Conservation (phyloP, 2,888 invertebrate genomes). For the Eupithecia pulchellata region DNA sequence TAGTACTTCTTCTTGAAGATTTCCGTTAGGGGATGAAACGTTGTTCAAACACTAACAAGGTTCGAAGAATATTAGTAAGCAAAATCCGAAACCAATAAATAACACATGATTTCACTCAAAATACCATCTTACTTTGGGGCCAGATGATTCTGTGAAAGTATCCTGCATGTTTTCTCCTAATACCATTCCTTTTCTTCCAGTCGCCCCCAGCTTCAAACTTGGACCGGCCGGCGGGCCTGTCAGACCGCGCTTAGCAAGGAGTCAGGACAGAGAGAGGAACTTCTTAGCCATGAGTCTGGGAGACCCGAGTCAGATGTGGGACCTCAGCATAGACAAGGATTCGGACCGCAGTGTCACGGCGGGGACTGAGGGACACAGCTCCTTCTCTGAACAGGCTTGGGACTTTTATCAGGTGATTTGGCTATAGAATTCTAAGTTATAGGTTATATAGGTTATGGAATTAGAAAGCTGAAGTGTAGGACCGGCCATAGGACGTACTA, state of each 20-base stretch:
- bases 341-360: constrained; percentile 86
- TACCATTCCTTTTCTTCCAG: constrained; percentile 40
- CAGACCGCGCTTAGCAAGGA: constrained; percentile 68
- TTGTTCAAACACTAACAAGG: too few relatives aligned
- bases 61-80: too few relatives aligned
- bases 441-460: too few relatives aligned
- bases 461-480: too few relatives aligned
- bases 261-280: constrained; percentile 69
- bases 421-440: background rate
- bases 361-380: constrained; percentile 90
- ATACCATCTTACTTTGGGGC: background rate
- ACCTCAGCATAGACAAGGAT: constrained; percentile 76
- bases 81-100: too few relatives aligned
- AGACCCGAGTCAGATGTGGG: constrained; percentile 77
- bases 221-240: constrained; percentile 84
- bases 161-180: too few relatives aligned
- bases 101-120: too few relatives aligned
- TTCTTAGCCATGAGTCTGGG: constrained; percentile 75
- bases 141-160: too few relatives aligned
- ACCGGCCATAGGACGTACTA: too few relatives aligned
- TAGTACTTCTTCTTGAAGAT: too few relatives aligned
- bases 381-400: constrained; percentile 97
- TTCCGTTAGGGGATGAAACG: too few relatives aligned
- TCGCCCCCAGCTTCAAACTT: constrained; percentile 88
- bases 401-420: constrained; percentile 94